Evolutionary conservation across 2,888 invertebrate genomes (phyloP).

Genomic region (Campoletis raptor): DNA sequence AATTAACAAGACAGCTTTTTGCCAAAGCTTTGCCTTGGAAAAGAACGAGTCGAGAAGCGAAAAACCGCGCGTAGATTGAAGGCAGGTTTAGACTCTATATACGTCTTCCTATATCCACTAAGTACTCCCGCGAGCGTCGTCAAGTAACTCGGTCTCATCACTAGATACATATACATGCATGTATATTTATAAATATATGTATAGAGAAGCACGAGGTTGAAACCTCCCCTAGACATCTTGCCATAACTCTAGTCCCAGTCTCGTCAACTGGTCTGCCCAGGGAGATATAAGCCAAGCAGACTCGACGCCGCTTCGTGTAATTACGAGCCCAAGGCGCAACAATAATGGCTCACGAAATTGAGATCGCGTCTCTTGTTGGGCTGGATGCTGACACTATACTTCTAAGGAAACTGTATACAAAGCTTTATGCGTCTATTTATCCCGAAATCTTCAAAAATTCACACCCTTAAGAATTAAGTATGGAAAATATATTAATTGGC

Average conservation of each 20-base stretch:
- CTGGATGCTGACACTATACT: constrained; percentile 35
- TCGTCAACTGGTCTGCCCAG: constrained; percentile 51
- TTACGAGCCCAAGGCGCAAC: constrained; percentile 67
- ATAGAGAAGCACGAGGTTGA: background rate
- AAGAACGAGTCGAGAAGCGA: constrained; percentile 2
- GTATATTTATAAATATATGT: constrained; percentile 14
- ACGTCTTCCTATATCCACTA: constrained; percentile 39
- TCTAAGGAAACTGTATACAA: constrained; percentile 2
- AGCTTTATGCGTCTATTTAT: background rate
- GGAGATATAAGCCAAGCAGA: constrained; percentile 32
- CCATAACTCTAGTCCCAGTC: constrained; percentile 34
- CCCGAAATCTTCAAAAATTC: background rate
- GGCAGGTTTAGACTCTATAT: constrained; percentile 20
- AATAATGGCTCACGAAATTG: constrained; percentile 68
- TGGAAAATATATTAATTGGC: background rate
- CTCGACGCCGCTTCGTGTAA: constrained; percentile 61
- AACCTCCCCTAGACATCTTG: constrained; percentile 38
- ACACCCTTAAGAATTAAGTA: background rate
- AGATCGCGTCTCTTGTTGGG: constrained; percentile 37
- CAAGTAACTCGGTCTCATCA: constrained; percentile 59
- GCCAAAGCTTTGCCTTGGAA: constrained; percentile 2
- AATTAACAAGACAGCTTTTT: constrained; percentile 22
- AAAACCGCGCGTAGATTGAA: constrained; percentile 21
- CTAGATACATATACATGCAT: background rate
- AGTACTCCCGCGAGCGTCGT: constrained; percentile 66